Percentiles rank a stretch among this genome's conserved stretches.
These are phyloP conservation scores for Uria lomvia DNA, from an alignment of 2,113 vertebrate genomes.

Conservation along the genomic window DNA sequence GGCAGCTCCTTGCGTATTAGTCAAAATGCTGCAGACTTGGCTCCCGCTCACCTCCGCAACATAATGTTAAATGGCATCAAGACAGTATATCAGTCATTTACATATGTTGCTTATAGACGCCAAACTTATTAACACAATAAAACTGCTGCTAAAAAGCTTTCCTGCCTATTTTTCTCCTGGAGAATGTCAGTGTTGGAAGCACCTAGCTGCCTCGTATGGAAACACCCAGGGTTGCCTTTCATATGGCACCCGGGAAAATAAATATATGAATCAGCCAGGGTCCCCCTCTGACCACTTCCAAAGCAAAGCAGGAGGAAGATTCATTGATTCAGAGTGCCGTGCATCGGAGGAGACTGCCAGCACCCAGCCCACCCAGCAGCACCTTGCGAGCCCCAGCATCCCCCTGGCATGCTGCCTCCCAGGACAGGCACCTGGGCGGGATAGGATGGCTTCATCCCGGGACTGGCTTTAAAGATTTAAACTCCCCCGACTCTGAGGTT, in stretches of 20 bases:
- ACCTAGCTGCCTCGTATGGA: slow-evolving; percentile 29
- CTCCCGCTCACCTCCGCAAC: slow-evolving; percentile 62
- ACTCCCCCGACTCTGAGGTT: fast-evolving
- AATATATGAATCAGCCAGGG: background rate
- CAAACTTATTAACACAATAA: slow-evolving; percentile 71
- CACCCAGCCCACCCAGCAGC: background rate
- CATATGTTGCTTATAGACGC: slow-evolving; percentile 74
- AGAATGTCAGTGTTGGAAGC: slow-evolving; percentile 58
- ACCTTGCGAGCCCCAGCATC: background rate
- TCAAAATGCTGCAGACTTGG: slow-evolving; percentile 63
- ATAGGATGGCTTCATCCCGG: background rate
- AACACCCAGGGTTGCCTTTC: slow-evolving; percentile 48
- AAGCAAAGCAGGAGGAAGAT: background rate
- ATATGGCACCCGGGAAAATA: slow-evolving; percentile 16
- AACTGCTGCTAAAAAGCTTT: slow-evolving; percentile 61
- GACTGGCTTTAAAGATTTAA: background rate
- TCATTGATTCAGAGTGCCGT: fast-evolving
- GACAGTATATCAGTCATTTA: slow-evolving; percentile 67
- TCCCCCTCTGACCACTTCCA: background rate
- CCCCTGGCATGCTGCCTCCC: fast-evolving
- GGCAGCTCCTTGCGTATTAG: slow-evolving; percentile 51
- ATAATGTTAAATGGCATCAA: slow-evolving; percentile 66
- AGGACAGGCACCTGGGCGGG: fast-evolving
- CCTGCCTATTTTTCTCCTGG: slow-evolving; percentile 58
- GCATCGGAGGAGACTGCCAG: fast-evolving